Conservation (phyloP, 2,113 vertebrate species). For the Bos taurus region DNA sequence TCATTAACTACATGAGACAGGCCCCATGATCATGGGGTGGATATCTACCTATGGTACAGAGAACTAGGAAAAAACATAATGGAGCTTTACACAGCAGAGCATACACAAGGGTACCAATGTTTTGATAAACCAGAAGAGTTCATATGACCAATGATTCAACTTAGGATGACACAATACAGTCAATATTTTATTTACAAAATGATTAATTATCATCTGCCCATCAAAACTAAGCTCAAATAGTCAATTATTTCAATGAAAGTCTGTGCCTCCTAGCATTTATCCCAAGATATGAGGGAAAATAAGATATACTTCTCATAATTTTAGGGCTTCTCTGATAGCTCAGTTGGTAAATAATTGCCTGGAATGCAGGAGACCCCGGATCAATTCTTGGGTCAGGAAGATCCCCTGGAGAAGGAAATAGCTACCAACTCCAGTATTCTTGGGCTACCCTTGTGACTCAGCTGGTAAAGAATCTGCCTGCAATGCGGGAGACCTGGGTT, state of each 20-base stretch:
- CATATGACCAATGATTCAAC: background rate
- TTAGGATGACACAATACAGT: background rate
- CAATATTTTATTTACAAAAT: background rate
- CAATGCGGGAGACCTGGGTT: fast-evolving
- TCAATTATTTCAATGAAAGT: background rate
- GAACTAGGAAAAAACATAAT: background rate
- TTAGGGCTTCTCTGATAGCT: background rate
- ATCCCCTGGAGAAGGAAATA: background rate
- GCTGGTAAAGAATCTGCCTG: background rate
- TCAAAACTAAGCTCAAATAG: background rate
- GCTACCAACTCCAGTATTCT: background rate
- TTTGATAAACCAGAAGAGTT: background rate
- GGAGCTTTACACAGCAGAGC: background rate
- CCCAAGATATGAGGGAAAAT: background rate
- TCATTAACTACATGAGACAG: fast-evolving
- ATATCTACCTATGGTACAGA: fast-evolving
- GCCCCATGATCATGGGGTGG: fast-evolving
- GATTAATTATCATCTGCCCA: background rate
- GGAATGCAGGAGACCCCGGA: background rate
- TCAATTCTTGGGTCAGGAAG: background rate
- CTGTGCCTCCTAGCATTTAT: background rate
- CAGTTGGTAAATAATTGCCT: background rate
- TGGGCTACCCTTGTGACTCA: background rate
- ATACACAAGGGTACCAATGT: background rate
- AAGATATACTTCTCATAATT: background rate